Evolutionary conservation across 1,140 invertebrate species (phyloP), one percentile per base, ranked within the genome.

Genomic region (Drosophila subpulchrella): DNA sequence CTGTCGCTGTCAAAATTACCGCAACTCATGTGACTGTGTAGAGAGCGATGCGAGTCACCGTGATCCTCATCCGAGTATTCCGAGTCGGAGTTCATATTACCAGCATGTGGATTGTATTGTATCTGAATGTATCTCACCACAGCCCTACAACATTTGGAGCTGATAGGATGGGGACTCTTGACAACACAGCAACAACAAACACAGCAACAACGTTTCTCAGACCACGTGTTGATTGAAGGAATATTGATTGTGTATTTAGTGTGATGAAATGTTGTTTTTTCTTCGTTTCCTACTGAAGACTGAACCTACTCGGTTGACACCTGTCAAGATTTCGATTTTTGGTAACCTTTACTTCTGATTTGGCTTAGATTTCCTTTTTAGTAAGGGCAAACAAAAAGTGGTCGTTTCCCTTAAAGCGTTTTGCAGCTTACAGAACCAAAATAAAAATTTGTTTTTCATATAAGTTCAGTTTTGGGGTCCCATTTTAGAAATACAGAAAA

Each of bases 1-100:
- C 42, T 46, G 42, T 94, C 94, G 90, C 97, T 97, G 94, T 98
- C 97, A 90, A 97, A 97, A 94, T 98, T 97, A 90, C 97, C 96
- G 78, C 66, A 96, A 96, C 92, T 95, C 96, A 47, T 95, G 60
- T 66, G 68, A 38, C 62, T 88, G 71, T 59, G 51, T 30, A 73
- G 32, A 34, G 71, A 79, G 92, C 97, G 97, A 44, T 96, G 96
- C 78, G 96, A 97, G 93, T 98, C 97, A 77, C 97, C 96, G 93
- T 97, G 96, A 91, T 98, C 97, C 92, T 94, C 93, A 56, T 96
- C 95, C 20, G 94, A 92, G 89, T 95, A 96, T 92, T 97, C 97
- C 91, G 97, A 97, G 91, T 98, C 97, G 54, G 96, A 97, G 94
- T 98, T 97, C 97, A 98, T 65, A 34, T 17, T 30, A 34, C 48